These are phyloP conservation scores for Acrocephalus scirpaceus DNA, from an alignment of 2,797 vertebrate species.

Conservation along the genomic window DNA sequence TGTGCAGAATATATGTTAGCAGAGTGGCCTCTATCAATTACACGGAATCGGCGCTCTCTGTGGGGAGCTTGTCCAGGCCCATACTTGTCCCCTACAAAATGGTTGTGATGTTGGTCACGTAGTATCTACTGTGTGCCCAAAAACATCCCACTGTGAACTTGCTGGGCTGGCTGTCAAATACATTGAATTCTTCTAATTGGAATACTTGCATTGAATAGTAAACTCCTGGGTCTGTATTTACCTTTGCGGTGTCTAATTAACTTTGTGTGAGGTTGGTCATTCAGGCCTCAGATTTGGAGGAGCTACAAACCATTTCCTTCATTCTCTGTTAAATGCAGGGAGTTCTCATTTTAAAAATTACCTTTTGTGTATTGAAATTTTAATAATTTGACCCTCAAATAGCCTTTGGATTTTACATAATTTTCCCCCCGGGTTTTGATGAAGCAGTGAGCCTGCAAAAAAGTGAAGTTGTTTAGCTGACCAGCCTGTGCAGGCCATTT, in stretches of 20 bases:
- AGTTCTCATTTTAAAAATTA: neutral
- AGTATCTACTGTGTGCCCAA: neutral
- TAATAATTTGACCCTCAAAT: neutral
- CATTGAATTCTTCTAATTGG: neutral
- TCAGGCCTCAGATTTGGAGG: neutral
- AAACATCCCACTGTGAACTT: neutral
- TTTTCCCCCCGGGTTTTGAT: neutral
- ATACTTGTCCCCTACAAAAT: neutral
- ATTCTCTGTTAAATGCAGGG: neutral
- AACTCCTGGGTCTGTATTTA: neutral
- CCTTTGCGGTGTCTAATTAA: neutral
- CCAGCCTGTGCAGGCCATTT: neutral
- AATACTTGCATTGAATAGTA: neutral
- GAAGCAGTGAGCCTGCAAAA: neutral
- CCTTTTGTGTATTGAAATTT: neutral
- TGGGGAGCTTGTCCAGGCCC: neutral
- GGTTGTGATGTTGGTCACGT: neutral
- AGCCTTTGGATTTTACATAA: neutral
- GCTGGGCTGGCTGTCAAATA: neutral
- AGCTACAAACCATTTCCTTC: neutral
- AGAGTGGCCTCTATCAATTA: neutral
- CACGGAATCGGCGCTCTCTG: neutral
- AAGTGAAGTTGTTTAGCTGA: neutral
- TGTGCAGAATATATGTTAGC: neutral
- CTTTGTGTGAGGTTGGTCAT: neutral